Percentiles rank a stretch among this genome's conserved stretches.
Evolutionary conservation across 1,140 invertebrate genomes (phyloP).

Genomic region (Pemphigus obesinymphae): DNA sequence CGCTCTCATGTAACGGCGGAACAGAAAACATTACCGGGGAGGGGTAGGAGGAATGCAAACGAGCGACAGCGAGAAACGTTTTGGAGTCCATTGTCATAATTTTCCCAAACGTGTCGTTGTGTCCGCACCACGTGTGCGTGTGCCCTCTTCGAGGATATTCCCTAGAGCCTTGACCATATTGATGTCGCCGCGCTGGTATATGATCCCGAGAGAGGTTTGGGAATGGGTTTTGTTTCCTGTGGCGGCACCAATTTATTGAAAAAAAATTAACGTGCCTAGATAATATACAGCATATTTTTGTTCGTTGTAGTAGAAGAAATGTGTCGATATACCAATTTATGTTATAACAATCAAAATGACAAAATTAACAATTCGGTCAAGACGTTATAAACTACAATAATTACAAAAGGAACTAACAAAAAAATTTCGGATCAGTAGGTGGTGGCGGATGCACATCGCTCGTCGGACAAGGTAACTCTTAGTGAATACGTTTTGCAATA

Average conservation of each 20-base stretch:
- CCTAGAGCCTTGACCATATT: slow-evolving; percentile 22
- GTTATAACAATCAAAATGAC: too few relatives aligned
- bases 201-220: neutral
- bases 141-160: neutral
- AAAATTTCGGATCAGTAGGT: too few relatives aligned
- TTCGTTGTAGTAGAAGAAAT: too few relatives aligned
- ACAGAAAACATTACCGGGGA: neutral
- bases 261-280: neutral
- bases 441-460: too few relatives aligned
- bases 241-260: slow-evolving; percentile 12
- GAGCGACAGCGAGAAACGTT: neutral
- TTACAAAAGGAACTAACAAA: too few relatives aligned
- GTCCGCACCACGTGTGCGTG: neutral
- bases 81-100: slow-evolving; percentile 4
- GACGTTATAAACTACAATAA: too few relatives aligned
- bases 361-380: too few relatives aligned
- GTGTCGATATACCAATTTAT: too few relatives aligned
- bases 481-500: too few relatives aligned
- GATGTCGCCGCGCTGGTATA: neutral
- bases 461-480: too few relatives aligned
- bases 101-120: slow-evolving; percentile 33
- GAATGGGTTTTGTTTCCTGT: neutral
- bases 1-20: neutral
- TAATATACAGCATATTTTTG: too few relatives aligned
- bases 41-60: neutral